Percentiles rank a stretch among this genome's conserved stretches.
phyloP scores from a whole-genome alignment of 2,113 vertebrate genomes.

The Phalacrocorax aristotelis region DNA sequence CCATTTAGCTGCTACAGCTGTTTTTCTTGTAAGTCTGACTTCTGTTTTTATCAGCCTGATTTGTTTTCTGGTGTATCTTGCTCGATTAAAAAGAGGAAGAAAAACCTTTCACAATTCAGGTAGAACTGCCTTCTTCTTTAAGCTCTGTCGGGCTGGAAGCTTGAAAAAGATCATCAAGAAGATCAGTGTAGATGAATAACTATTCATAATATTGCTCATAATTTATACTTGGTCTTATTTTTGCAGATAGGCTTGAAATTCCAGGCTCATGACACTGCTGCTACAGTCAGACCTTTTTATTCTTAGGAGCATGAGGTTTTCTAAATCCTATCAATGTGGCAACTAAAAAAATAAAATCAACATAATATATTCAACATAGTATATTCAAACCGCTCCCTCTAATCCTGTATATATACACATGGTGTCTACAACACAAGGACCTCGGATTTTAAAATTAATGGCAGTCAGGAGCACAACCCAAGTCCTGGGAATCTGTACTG shows the following conservation, averaged over 20 bases:
- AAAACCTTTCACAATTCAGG: slow-evolving; percentile 31
- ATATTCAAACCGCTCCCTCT: not conserved
- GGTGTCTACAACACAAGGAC: not conserved
- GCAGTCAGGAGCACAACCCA: not conserved
- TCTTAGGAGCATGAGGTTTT: not conserved
- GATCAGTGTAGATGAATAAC: slow-evolving; percentile 53
- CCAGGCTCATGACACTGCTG: not conserved
- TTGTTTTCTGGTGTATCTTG: slow-evolving; percentile 45
- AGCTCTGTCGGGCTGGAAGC: slow-evolving; percentile 1
- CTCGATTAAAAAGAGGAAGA: slow-evolving; percentile 56
- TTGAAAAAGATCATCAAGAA: slow-evolving; percentile 42
- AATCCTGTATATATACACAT: not conserved
- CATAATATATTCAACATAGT: not conserved
- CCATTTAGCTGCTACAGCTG: slow-evolving; percentile 62
- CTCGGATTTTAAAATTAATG: not conserved
- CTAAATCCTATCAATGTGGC: not conserved
- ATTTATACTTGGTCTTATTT: slow-evolving; percentile 42
- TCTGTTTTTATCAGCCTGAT: slow-evolving; percentile 59
- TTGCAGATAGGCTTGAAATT: slow-evolving; percentile 3
- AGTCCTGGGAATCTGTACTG: not conserved
- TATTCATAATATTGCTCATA: slow-evolving; percentile 53
- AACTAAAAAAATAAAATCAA: not conserved
- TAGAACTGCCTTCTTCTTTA: slow-evolving; percentile 8
- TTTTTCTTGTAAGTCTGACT: slow-evolving; percentile 57
- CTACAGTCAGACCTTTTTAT: not conserved